Base-by-base conservation (phyloP, 2,888 invertebrate genomes). In the Philhelius pedissequus region DNA sequence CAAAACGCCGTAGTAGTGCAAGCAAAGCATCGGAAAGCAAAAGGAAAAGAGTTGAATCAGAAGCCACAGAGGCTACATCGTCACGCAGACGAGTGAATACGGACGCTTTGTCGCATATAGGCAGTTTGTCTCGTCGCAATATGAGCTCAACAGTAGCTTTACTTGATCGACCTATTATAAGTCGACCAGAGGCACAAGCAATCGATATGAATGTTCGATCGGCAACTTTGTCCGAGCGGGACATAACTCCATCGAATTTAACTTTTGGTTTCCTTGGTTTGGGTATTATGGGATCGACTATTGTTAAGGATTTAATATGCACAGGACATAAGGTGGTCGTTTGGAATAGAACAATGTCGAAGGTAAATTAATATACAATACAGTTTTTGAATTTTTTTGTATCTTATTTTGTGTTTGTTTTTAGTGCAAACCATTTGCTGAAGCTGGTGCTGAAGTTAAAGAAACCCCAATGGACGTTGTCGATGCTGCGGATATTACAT, bases 251-350 rank as follows among this genome's bases (percentile, higher is more conserved):
- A 0, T 97, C 98, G 22, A 94, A 94, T 86, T 94, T 96, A 92
- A 96, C 95, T 89, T 98, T 99, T 90, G 99, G 99, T 30, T 98
- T 99, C 92, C 94, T 99, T 30, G 99, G 99, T 0, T 93, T 99
- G 35, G 98, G 98, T 74, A 97, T 97, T 89, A 98, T 99, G 96
- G 98, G 98, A 62, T 95, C 96, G 80, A 97, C 97, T 27, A 96
- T 99, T 89, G 98, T 98, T 18, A 98, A 97, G 93, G 98, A 98
- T 91, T 93, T 99, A 69, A 94, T 98, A 88, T 96, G 96, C 91
- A 97, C 98, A 4, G 98, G 98, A 0, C 98, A 99, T 90, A 96
- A 95, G 89, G 97, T 99, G 68, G 94, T 96, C 87, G 95, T 99
- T 69, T 99, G 98, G 98, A 98, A 98, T 92, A 94, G 98, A 88